Conservation (phyloP, 2,113 vertebrate species). For the Eidolon helvum region DNA sequence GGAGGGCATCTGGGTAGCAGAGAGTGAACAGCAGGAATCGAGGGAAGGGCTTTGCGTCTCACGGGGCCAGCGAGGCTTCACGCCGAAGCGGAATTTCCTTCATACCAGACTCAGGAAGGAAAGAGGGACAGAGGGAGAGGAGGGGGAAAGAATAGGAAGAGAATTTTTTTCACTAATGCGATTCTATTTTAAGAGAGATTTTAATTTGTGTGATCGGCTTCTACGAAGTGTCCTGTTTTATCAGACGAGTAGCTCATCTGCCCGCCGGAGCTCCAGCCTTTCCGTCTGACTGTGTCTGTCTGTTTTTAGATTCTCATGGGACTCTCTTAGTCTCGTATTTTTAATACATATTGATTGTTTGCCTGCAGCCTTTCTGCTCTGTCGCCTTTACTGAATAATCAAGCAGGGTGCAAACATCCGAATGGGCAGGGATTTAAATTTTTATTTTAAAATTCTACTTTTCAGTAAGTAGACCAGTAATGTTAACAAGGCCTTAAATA, state of each 20-base stretch:
- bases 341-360: fast-evolving
- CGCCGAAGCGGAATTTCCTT: background rate
- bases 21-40: background rate
- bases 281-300: background rate
- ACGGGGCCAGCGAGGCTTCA: too few species aligned
- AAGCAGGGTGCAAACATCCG: too few species aligned
- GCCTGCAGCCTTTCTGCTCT: background rate
- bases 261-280: background rate
- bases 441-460: background rate
- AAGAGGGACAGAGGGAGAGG: too few species aligned
- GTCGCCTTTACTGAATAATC: fast-evolving
- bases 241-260: background rate
- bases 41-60: fast-evolving
- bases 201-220: background rate
- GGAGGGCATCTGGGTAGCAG: too few species aligned
- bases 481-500: background rate
- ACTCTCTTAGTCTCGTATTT: background rate
- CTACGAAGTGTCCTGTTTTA: background rate
- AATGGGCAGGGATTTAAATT: too few species aligned
- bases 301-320: background rate
- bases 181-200: background rate
- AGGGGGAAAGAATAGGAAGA: background rate
- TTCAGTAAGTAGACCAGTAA: background rate
- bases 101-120: background rate
- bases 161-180: background rate